Conservation (phyloP, 2,797 vertebrate species). For the Trematomus bernacchii region DNA sequence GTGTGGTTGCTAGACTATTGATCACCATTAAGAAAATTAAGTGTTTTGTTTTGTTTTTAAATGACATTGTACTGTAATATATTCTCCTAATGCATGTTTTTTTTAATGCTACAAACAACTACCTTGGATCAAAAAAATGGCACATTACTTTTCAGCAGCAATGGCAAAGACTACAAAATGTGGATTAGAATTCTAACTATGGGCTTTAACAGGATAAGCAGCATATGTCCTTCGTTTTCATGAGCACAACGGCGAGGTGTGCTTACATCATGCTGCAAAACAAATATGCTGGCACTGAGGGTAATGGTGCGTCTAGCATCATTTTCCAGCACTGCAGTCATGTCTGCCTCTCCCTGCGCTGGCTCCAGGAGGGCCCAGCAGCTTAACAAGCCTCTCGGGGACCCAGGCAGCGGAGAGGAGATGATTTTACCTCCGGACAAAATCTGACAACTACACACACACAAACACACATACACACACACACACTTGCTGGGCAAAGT, state of each 20-base stretch:
- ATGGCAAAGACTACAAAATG: not conserved
- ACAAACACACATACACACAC: conserved; percentile 31
- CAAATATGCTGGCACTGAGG: conserved; percentile 76
- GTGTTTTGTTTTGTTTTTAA: not conserved
- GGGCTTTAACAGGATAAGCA: conserved; percentile 36
- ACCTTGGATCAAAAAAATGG: not conserved
- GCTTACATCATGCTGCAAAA: conserved; percentile 77
- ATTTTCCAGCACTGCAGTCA: conserved; percentile 78
- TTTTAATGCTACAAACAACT: conserved; percentile 3
- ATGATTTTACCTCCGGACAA: conserved; percentile 77
- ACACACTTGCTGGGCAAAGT: conserved; percentile 48
- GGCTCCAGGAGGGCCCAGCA: conserved; percentile 74
- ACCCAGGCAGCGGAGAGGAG: conserved; percentile 70
- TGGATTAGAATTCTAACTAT: conserved; percentile 17
- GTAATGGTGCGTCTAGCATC: conserved; percentile 76
- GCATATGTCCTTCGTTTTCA: conserved; percentile 67
- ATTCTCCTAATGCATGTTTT: not conserved
- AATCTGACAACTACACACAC: conserved; percentile 62
- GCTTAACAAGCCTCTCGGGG: conserved; percentile 81
- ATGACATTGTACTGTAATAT: not conserved
- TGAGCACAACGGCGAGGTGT: conserved; percentile 54
- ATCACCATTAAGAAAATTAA: not conserved
- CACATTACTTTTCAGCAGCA: not conserved
- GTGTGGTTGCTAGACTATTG: not conserved
- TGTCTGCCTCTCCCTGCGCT: conserved; percentile 69